Evolutionary conservation across 2,888 invertebrate species (phyloP).

Genomic region (Acleris sparsana): DNA sequence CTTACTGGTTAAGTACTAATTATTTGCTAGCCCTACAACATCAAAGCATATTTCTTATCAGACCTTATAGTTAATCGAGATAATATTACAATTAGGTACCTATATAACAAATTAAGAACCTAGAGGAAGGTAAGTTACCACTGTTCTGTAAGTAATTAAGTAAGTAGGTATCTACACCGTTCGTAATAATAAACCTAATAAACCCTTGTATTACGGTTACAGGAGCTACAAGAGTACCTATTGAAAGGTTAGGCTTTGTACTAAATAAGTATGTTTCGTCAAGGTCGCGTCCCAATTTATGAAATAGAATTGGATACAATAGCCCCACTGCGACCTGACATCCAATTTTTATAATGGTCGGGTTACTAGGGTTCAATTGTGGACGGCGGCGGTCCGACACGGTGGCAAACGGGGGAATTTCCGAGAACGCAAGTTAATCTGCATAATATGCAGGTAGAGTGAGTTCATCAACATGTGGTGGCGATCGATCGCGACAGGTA

Average conservation of each 20-base stretch:
- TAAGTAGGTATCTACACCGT: no score
- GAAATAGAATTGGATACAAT: slow-evolving; percentile 6
- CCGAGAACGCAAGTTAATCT: slow-evolving; percentile 54
- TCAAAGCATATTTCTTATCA: no score
- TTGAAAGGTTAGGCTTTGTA: no score
- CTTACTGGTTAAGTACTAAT: not conserved
- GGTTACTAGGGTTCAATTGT: slow-evolving; percentile 22
- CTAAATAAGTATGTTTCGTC: not conserved
- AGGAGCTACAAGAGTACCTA: no score
- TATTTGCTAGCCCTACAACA: not conserved
- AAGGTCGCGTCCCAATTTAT: slow-evolving; percentile 28
- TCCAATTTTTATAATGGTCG: slow-evolving; percentile 29
- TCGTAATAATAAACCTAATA: no score
- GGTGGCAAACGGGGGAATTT: slow-evolving; percentile 41
- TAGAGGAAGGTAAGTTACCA: no score
- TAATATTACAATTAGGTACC: no score
- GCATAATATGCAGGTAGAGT: slow-evolving; percentile 68
- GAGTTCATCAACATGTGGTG: slow-evolving; percentile 67
- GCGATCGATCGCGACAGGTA: slow-evolving; percentile 56
- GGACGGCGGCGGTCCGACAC: not conserved
- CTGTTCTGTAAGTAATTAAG: no score
- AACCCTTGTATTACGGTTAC: no score
- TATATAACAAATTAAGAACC: no score
- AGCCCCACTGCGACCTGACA: slow-evolving; percentile 19
- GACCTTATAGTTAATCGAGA: no score